phyloP scores from a whole-genome alignment of 2,797 vertebrate species.

The Toxotes lorentzi region DNA sequence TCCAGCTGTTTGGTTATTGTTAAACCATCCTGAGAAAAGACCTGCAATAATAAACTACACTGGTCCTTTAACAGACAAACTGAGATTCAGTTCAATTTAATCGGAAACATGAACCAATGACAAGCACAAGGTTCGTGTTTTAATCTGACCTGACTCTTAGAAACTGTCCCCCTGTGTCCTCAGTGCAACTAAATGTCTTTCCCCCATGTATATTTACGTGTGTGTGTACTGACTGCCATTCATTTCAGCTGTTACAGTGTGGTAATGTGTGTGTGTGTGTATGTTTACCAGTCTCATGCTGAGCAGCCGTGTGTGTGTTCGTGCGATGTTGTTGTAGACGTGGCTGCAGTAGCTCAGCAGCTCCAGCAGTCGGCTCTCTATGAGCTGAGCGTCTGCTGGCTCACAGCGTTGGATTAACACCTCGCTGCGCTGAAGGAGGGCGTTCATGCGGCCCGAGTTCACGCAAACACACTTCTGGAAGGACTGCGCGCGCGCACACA shows the following conservation, averaged over 20 bases:
- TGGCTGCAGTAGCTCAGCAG: slow-evolving; percentile 82
- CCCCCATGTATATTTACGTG: no score
- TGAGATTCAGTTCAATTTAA: neutral
- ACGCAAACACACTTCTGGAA: slow-evolving; percentile 85
- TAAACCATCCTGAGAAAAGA: neutral
- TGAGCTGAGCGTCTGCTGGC: slow-evolving; percentile 70
- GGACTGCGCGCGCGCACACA: slow-evolving; percentile 60
- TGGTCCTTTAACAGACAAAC: neutral
- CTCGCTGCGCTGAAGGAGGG: slow-evolving; percentile 84
- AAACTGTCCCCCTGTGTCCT: no score
- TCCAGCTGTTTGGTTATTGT: neutral
- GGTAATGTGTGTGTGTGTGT: slow-evolving; percentile 19
- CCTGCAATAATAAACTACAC: neutral
- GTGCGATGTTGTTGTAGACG: slow-evolving; percentile 83
- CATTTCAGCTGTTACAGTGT: neutral
- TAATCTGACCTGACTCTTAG: no score
- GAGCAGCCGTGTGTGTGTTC: slow-evolving; percentile 86
- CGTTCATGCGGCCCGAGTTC: slow-evolving; percentile 80
- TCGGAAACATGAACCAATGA: no score
- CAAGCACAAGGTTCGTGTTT: neutral
- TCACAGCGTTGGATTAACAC: slow-evolving; percentile 84
- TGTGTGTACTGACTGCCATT: neutral
- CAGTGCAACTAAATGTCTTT: no score
- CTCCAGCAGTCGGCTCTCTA: slow-evolving; percentile 85
- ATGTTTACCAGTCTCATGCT: slow-evolving; percentile 88